Evolutionary conservation across 2,888 invertebrate genomes (phyloP).

Genomic region (Ectemnius lituratus): DNA sequence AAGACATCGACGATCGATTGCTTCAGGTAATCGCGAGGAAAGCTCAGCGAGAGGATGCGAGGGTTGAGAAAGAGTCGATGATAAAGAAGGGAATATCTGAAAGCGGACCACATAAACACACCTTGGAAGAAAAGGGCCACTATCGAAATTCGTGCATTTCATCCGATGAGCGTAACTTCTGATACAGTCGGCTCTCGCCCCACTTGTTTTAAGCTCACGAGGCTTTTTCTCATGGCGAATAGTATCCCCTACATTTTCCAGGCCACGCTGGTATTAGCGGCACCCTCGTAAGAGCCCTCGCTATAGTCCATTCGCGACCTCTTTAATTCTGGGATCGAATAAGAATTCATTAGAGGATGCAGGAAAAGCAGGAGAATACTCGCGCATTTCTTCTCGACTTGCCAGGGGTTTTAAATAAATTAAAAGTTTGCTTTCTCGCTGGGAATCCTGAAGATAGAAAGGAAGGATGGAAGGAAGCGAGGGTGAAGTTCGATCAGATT

Average conservation of each 20-base stretch:
- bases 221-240: slow-evolving; percentile 36
- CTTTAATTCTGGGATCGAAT: slow-evolving; percentile 64
- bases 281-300: slow-evolving; percentile 22
- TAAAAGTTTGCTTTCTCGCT: slow-evolving; percentile 58
- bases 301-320: slow-evolving; percentile 51
- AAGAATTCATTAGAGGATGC: slow-evolving; percentile 64
- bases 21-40: slow-evolving; percentile 25
- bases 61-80: slow-evolving; percentile 1
- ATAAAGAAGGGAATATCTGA: too few relatives aligned
- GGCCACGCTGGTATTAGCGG: slow-evolving; percentile 13
- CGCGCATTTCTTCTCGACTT: slow-evolving; percentile 1
- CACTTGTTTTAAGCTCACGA: slow-evolving; percentile 17
- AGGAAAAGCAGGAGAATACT: slow-evolving; percentile 8
- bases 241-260: slow-evolving; percentile 37
- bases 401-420: slow-evolving; percentile 64
- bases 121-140: neutral
- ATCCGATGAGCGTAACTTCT: slow-evolving; percentile 59
- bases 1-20: slow-evolving; percentile 41
- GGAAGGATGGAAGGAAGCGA: too few relatives aligned
- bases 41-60: slow-evolving; percentile 7
- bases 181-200: slow-evolving; percentile 27
- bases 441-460: neutral
- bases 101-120: neutral
- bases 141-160: slow-evolving; percentile 36
- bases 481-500: slow-evolving; percentile 11